Evolutionary conservation across 2,113 vertebrate genomes (phyloP).

Genomic region (Sturnus vulgaris): DNA sequence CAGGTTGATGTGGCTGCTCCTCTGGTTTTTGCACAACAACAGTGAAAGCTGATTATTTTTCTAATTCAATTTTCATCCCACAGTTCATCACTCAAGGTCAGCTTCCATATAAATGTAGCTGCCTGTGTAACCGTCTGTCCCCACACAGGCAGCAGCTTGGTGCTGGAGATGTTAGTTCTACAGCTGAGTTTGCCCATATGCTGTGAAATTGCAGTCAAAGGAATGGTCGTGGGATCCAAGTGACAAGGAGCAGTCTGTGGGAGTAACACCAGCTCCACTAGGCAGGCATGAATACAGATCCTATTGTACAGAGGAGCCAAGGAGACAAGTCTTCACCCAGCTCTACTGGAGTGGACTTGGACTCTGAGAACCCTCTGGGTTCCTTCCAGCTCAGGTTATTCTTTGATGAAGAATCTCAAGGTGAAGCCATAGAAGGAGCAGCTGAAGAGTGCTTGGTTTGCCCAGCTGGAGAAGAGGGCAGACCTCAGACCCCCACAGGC

Average conservation of each 20-base stretch:
- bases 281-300: not conserved
- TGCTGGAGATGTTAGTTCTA: not conserved
- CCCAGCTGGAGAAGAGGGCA: not conserved
- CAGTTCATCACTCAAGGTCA: not conserved
- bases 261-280: not conserved
- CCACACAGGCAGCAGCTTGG: not conserved
- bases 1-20: not conserved
- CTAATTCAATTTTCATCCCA: not conserved
- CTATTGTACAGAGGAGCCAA: not conserved
- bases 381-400: not conserved
- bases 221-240: not conserved
- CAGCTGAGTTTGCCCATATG: not conserved
- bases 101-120: not conserved
- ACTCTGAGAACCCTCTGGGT: not conserved
- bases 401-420: not conserved
- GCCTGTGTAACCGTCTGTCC: not conserved
- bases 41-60: not conserved
- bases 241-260: not conserved
- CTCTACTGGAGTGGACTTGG: not conserved
- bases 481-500: not conserved
- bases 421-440: not conserved
- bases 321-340: not conserved
- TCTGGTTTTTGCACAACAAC: not conserved
- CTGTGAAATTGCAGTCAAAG: not conserved
- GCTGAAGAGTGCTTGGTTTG: not conserved